Conservation (phyloP, 1,140 invertebrate genomes). For the Drosophila biarmipes region DNA sequence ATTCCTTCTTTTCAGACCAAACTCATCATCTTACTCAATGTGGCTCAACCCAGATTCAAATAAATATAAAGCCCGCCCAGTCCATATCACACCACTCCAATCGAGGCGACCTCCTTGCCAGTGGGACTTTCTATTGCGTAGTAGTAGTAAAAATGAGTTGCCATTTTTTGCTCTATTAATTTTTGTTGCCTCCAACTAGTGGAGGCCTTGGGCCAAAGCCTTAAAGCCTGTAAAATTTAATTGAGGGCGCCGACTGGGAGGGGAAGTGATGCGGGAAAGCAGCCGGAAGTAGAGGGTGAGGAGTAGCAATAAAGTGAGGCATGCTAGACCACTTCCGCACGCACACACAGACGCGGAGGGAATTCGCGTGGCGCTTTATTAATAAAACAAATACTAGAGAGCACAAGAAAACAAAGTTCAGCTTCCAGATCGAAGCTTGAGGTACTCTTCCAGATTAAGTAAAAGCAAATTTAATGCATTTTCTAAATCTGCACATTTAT, state of each 20-base stretch:
- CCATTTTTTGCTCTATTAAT: conserved; percentile 79
- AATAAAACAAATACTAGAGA: conserved; percentile 73
- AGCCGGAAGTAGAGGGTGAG: conserved; percentile 18
- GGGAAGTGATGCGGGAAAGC: conserved; percentile 20
- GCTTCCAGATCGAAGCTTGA: not conserved
- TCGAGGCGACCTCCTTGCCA: too few relatives aligned
- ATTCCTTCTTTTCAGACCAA: too few relatives aligned
- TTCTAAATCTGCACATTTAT: too few relatives aligned
- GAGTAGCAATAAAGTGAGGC: conserved; percentile 63
- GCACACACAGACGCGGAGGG: conserved; percentile 24
- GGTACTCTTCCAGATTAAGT: conserved; percentile 1
- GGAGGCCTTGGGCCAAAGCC: conserved; percentile 36
- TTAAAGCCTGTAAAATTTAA: conserved; percentile 73
- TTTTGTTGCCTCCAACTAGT: conserved; percentile 64
- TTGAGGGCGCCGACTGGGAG: conserved; percentile 37
- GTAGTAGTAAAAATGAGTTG: conserved; percentile 62
- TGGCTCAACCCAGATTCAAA: not conserved
- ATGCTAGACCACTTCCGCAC: conserved; percentile 69
- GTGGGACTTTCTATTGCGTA: conserved; percentile 14
- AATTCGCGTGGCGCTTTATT: conserved; percentile 60
- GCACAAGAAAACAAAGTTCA: not conserved
- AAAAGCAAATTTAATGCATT: too few relatives aligned
- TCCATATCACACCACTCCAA: not conserved
- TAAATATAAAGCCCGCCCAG: not conserved
- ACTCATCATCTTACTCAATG: not conserved